Percentiles rank a stretch among this genome's conserved stretches.
These are phyloP conservation scores for Dascillus cervinus DNA, from an alignment of 2,888 invertebrate genomes.

Conservation along the genomic window DNA sequence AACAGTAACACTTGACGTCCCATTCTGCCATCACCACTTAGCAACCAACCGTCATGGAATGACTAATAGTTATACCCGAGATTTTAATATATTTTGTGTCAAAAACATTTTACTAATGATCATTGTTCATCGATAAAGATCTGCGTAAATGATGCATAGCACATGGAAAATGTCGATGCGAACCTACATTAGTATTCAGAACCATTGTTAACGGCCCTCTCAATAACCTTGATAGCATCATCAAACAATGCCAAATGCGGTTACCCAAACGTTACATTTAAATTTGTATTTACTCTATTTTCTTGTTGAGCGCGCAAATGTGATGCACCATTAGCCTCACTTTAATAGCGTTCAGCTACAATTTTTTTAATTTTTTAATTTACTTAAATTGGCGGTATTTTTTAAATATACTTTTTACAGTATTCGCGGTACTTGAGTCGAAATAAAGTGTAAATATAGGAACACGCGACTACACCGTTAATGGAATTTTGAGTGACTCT, in stretches of 20 bases:
- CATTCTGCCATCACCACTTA: constrained; percentile 21
- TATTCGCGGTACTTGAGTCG: too few species aligned
- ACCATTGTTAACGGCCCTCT: constrained; percentile 24
- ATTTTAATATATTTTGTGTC: constrained; percentile 33
- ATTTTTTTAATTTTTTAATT: too few species aligned
- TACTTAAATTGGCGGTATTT: too few species aligned
- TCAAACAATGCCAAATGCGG: constrained; percentile 40
- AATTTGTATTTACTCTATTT: constrained; percentile 35
- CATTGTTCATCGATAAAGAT: constrained; percentile 27
- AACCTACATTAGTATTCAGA: constrained; percentile 28
- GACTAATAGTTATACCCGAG: constrained; percentile 32
- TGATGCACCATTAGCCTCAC: constrained; percentile 19
- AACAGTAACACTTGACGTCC: constrained; percentile 21
- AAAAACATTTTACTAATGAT: constrained; percentile 36
- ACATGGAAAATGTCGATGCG: constrained; percentile 29
- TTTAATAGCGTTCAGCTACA: constrained; percentile 14
- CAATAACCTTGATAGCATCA: constrained; percentile 38
- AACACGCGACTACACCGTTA: too few species aligned
- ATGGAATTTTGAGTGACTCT: too few species aligned
- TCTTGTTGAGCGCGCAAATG: constrained; percentile 24
- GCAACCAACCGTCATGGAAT: constrained; percentile 29
- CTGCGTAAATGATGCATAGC: constrained; percentile 31
- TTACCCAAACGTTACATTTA: constrained; percentile 32
- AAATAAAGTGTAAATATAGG: too few species aligned
- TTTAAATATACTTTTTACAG: too few species aligned